A percentile compares a stretch with the other conserved stretches of the same genome.
phyloP scores from a whole-genome alignment of 1,140 invertebrate species.

The Triops longicaudatus region DNA sequence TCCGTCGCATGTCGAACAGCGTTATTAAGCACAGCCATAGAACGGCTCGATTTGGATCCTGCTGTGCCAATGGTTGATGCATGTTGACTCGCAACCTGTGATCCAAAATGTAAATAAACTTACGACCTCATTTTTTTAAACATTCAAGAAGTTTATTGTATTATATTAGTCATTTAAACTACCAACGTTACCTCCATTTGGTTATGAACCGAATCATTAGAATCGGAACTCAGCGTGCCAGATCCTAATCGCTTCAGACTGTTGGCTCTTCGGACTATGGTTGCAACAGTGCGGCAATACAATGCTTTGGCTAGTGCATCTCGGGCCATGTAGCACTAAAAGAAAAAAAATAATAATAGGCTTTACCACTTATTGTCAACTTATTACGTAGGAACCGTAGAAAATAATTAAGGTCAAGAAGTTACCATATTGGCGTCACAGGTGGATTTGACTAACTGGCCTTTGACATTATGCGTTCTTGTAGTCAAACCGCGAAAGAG shows the following conservation, averaged over 20 bases:
- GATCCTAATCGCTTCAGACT: constrained; percentile 67
- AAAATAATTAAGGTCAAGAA: constrained; percentile 17
- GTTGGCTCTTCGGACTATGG: constrained; percentile 83
- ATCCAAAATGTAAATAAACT: not conserved
- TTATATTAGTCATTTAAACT: not conserved
- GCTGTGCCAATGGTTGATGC: constrained; percentile 75
- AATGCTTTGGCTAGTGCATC: constrained; percentile 85
- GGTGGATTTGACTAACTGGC: constrained; percentile 71
- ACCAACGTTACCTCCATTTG: constrained; percentile 50
- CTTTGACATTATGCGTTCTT: constrained; percentile 69
- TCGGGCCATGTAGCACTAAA: constrained; percentile 67
- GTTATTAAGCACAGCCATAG: constrained; percentile 81
- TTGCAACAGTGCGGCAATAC: constrained; percentile 89
- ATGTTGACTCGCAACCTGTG: constrained; percentile 64
- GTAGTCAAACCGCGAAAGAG: constrained; percentile 73
- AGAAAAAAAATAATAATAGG: constrained; percentile 21
- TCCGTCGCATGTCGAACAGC: constrained; percentile 87
- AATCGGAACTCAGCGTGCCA: constrained; percentile 80
- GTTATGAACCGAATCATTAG: constrained; percentile 83
- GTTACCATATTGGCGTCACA: constrained; percentile 70
- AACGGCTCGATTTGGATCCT: constrained; percentile 67
- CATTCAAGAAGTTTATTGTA: no score
- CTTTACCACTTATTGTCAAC: not conserved
- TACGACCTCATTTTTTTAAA: no score
- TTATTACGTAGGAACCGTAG: not conserved